Evolutionary conservation across 2,888 invertebrate genomes (phyloP).

Genomic region (Sesamia inferens): DNA sequence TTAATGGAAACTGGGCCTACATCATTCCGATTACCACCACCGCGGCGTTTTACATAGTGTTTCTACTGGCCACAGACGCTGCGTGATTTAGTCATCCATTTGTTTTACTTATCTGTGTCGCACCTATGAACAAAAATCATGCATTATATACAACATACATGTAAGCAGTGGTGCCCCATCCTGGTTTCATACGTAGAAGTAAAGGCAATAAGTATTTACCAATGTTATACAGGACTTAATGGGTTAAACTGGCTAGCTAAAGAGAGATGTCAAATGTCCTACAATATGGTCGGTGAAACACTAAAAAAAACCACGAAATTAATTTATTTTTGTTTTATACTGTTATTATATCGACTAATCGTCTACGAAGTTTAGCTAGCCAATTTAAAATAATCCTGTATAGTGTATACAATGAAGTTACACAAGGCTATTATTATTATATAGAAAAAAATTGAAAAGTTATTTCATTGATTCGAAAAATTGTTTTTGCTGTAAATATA

Average conservation of each 20-base stretch:
- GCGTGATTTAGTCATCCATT: slow-evolving; percentile 20
- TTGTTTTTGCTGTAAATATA: slow-evolving; percentile 35
- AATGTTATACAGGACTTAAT: background rate
- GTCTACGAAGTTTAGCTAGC: background rate
- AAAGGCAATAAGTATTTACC: slow-evolving; percentile 29
- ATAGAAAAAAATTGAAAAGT: background rate
- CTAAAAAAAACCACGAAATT: background rate
- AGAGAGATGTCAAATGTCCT: background rate
- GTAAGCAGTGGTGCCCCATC: slow-evolving; percentile 67
- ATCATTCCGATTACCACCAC: background rate
- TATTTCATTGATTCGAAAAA: background rate
- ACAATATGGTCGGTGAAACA: background rate
- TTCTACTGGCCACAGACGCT: background rate
- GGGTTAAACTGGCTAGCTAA: background rate
- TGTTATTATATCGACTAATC: background rate
- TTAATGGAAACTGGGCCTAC: background rate
- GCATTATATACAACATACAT: slow-evolving; percentile 33
- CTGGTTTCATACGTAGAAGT: slow-evolving; percentile 32
- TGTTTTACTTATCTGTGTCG: slow-evolving; percentile 24
- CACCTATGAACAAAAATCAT: slow-evolving; percentile 51
- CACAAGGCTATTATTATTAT: background rate
- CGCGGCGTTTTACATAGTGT: background rate
- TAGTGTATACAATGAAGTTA: background rate
- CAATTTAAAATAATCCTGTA: background rate
- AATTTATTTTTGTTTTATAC: background rate